Conservation (phyloP, 1,140 invertebrate species). For the Acyrthosiphon pisum region DNA sequence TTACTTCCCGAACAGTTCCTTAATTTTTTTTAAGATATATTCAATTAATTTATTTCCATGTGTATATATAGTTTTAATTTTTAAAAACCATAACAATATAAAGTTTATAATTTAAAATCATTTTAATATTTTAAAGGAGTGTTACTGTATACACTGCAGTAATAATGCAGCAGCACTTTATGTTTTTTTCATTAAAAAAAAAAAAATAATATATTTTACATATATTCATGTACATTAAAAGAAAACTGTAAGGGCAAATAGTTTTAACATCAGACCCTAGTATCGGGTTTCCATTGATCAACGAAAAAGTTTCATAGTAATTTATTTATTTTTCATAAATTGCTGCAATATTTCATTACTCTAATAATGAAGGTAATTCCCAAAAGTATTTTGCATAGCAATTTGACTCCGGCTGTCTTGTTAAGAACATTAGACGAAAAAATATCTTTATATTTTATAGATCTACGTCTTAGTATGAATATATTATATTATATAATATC, state of each 20-base stretch:
- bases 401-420: constrained; percentile 45
- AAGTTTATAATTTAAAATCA: neutral
- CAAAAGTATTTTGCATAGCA: constrained; percentile 33
- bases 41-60: neutral
- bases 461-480: neutral
- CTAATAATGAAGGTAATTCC: constrained; percentile 36
- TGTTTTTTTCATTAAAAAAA: neutral
- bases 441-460: constrained; percentile 15
- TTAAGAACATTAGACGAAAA: constrained; percentile 16
- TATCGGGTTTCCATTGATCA: constrained; percentile 14
- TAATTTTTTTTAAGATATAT: neutral
- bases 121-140: neutral
- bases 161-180: neutral
- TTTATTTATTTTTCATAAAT: constrained; percentile 26
- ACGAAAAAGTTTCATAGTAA: constrained; percentile 20
- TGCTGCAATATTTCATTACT: constrained; percentile 25
- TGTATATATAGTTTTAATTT: neutral
- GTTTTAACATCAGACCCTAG: neutral
- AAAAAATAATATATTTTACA: neutral
- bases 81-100: neutral
- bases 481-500: neutral
- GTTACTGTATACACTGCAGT: neutral
- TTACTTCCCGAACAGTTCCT: neutral
- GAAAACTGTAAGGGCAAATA: neutral
- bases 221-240: neutral